Base-by-base conservation (phyloP, 2,797 vertebrate genomes). In the Lepus oiostolus region DNA sequence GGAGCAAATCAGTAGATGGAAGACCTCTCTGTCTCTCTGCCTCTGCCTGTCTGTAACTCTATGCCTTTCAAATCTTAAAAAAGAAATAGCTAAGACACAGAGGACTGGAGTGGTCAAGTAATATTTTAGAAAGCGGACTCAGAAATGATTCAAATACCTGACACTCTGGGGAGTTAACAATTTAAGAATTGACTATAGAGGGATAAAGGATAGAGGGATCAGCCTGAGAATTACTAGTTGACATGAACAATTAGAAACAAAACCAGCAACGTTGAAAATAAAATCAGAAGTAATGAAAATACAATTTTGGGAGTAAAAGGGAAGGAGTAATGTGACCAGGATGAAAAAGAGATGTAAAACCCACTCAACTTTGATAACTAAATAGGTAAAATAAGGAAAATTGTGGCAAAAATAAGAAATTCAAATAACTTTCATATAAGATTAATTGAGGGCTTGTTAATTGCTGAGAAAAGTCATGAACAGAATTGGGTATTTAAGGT, bases 221-320 rank as follows among this genome's bases (percentile, higher is more conserved):
- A 77, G 14, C 8, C 32, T 17, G 22, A 71, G 67, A 63, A 54
- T 47, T 32, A 19, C 35, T n/a, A 35, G 47, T 68, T 19, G 30
- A 85, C 92, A 77, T 77, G 35, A 82, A 67, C 82, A 35, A n/a
- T 62, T 71, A 91, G 65, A 76, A 58, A 83, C 4, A 30, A 14
- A 75, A 89, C 82, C 17, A 42, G 5, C 68, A 83, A 76, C 47
- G 22, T 71, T 77, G n/a, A 80, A 92, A 95, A 85, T 50, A 82
- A 93, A 96, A 28, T 30, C 42, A 42, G 21, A 95, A 84, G n/a
- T 90, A 60, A 88, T 77, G n/a, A 81, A 92, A 90, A 79, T 85
- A 6, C n/a, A 85, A 76, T 87, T 82, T 28, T 24, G 35, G 26
- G 2, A 58, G 21, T 62, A 47, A 74, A 26, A 85, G 11, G 7